Base-by-base conservation (phyloP, 2,113 vertebrate species). In the Microtus oregoni region DNA sequence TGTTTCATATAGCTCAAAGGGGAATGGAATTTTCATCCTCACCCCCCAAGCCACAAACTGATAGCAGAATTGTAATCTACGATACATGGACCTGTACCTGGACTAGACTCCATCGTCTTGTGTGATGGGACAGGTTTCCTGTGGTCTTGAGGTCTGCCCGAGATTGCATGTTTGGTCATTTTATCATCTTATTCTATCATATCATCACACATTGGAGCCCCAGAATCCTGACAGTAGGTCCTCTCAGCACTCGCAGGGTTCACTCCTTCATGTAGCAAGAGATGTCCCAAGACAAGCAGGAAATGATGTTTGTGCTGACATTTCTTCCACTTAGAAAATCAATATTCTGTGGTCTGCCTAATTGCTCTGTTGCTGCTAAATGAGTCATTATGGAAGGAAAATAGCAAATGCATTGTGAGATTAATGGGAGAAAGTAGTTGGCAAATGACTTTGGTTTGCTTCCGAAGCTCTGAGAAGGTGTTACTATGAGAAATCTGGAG, bases 331-430 rank as follows among this genome's bases (percentile, higher is more conserved):
- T 97, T 96, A 98, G 97, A 97, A 96, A 98, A 98, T 98, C 24
- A 97, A 98, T 98, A 97, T 97, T 97, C 91, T 96, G 87, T 97
- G 97, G 97, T 93, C 92, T 97, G 86, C 86, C 97, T 98, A 98
- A 98, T 98, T 98, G 98, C 98, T 96, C 63, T 89, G 96, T 97
- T 98, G 97, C 97, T 98, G 98, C 94, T 98, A 98, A 98, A 97
- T 98, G 98, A 98, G 97, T 98, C 97, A 95, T 98, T 98, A 96
- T 92, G 89, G 96, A 95, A 79, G 94, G 96, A 98, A 97, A 98
- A 97, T 95, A 97, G 97, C 94, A n/a, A 89, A 76, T 44, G 94
- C n/a, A 75, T 91, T 91, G 97, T 93, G 91, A 91, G 95, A 96
- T 73, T 90, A 97, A 97, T 97, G 95, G 97, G 96, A 96, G 85